Conservation (phyloP, 2,888 invertebrate genomes). For the Synanthedon formicaeformis region DNA sequence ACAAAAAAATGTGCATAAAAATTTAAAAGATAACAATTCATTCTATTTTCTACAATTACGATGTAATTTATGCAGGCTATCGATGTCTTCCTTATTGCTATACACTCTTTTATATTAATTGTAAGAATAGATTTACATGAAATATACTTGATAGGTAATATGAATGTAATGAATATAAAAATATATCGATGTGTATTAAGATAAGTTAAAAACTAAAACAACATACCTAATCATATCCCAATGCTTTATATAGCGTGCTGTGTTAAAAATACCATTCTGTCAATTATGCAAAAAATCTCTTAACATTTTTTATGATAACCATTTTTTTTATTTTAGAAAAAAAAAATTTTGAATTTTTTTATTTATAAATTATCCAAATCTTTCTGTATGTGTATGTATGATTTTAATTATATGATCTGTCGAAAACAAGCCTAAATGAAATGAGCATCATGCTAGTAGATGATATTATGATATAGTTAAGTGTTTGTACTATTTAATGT, state of each 20-base stretch:
- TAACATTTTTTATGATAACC: background rate
- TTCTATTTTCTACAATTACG: slow-evolving; percentile 39
- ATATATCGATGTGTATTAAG: slow-evolving; percentile 5
- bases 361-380: background rate
- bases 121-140: slow-evolving; percentile 41
- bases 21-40: background rate
- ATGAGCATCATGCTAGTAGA: background rate
- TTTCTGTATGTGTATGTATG: too few relatives aligned
- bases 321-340: background rate
- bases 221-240: slow-evolving; percentile 1
- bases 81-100: slow-evolving; percentile 70
- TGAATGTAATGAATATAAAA: slow-evolving; percentile 5
- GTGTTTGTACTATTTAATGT: slow-evolving; percentile 32
- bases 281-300: slow-evolving; percentile 1
- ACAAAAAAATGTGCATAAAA: slow-evolving; percentile 3
- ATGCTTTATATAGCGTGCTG: background rate
- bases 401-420: background rate
- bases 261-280: slow-evolving; percentile 1
- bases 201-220: background rate
- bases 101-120: slow-evolving; percentile 60
- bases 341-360: background rate
- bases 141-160: slow-evolving; percentile 6
- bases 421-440: background rate
- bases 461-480: slow-evolving; percentile 11
- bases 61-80: slow-evolving; percentile 67